These are phyloP conservation scores for Glaucomys volans DNA, from an alignment of 2,113 vertebrate genomes.

Conservation along the genomic window DNA sequence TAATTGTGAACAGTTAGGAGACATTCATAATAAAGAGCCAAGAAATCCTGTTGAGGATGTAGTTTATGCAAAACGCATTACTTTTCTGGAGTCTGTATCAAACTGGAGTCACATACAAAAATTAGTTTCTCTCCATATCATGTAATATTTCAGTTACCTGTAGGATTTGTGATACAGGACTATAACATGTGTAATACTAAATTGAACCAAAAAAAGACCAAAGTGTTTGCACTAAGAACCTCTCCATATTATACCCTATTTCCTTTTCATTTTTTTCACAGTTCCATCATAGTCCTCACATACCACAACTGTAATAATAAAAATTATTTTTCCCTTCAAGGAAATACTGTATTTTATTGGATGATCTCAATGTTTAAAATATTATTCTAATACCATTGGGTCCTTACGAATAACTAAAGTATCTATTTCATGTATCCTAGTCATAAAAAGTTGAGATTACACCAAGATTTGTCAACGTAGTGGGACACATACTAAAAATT, in stretches of 20 bases:
- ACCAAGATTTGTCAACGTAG: not conserved
- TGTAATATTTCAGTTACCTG: not conserved
- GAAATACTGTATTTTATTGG: slow-evolving; percentile 4
- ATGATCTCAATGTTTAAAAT: not conserved
- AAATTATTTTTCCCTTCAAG: not conserved
- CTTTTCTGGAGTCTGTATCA: slow-evolving; percentile 2
- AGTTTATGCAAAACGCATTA: not conserved
- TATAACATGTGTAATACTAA: not conserved
- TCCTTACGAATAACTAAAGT: not conserved
- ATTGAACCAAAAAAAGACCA: not conserved
- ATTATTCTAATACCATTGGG: not conserved
- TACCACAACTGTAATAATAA: slow-evolving; percentile 20
- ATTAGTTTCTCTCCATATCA: not conserved
- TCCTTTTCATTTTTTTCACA: slow-evolving; percentile 12
- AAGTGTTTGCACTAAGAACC: not conserved
- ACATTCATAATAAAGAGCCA: not conserved
- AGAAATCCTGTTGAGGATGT: slow-evolving; percentile 1
- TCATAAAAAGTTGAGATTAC: not conserved
- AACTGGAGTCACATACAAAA: not conserved
- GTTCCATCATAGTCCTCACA: not conserved
- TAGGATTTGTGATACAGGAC: not conserved
- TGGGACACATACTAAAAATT: not conserved
- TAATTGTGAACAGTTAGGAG: not conserved
- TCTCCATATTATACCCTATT: not conserved
- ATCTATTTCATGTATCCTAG: not conserved